Evolutionary conservation across 2,888 invertebrate genomes (phyloP).

Genomic region (Drosophila pseudotakahashii): DNA sequence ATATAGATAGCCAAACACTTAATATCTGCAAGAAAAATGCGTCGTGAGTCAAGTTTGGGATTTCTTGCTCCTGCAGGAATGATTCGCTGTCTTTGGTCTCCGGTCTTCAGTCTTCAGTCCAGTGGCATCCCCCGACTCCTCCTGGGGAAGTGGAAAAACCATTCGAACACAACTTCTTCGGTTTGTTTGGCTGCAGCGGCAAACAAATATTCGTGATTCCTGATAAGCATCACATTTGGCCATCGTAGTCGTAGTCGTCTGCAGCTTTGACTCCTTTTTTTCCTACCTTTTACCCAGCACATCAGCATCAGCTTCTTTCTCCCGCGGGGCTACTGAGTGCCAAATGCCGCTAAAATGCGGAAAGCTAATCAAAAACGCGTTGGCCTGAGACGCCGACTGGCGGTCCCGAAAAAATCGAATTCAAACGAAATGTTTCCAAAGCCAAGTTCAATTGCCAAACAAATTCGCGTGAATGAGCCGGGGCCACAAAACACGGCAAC

Average conservation of each 20-base stretch:
- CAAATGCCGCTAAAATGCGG: slow-evolving; percentile 80
- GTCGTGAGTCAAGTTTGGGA: slow-evolving; percentile 81
- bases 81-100: slow-evolving; percentile 31
- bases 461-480: slow-evolving; percentile 81
- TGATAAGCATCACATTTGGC: slow-evolving; percentile 82
- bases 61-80: slow-evolving; percentile 64
- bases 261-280: slow-evolving; percentile 40
- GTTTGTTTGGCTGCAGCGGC: slow-evolving; percentile 61
- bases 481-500: slow-evolving; percentile 29
- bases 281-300: slow-evolving; percentile 1
- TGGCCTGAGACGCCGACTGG: slow-evolving; percentile 59
- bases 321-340: slow-evolving; percentile 41
- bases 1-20: slow-evolving; percentile 55
- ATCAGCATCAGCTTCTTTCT: slow-evolving; percentile 46
- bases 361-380: slow-evolving; percentile 83
- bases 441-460: slow-evolving; percentile 83
- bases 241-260: slow-evolving; percentile 31
- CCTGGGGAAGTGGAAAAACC: slow-evolving; percentile 50
- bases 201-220: slow-evolving; percentile 84
- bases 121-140: slow-evolving; percentile 25
- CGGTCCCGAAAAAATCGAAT: slow-evolving; percentile 56
- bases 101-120: not conserved
- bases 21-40: slow-evolving; percentile 64
- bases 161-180: slow-evolving; percentile 80
- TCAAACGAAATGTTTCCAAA: slow-evolving; percentile 69